Base-by-base conservation (phyloP, 2,888 invertebrate genomes). In the Sarcophaga variegata region DNA sequence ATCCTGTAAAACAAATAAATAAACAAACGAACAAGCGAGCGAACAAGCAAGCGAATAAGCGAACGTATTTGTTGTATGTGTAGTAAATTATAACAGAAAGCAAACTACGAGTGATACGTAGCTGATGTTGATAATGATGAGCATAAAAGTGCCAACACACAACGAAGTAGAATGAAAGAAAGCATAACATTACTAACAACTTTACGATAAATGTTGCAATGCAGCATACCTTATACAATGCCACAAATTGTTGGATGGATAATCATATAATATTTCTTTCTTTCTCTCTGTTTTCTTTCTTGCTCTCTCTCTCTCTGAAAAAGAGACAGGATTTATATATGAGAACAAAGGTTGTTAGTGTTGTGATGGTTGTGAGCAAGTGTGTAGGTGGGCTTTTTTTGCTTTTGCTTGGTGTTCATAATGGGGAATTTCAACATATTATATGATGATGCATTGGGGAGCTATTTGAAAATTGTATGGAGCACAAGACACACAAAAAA, bases 361-460 rank as follows among this genome's bases (percentile, higher is more conserved):
- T 14, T 27, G 47, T 60, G 2, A 1, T 47, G 63, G 63, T 20
- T 63, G 49, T 49, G 49, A 14, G 14, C 17, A 14, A 17, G 64
- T 14, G 64, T 14, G 17, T 59, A 27, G 37, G 17, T 59, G 54
- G 59, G 37, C 37, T 8, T 37, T 54, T 1, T 1, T 11, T 49
- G 14, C 4, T 49, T 22, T 22, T 45, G 67, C 62, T 14, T 80
- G 59, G 54, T 75, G 63, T 66, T 75, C 17, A 59, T 62, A 79
- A 82, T 63, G 67, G 81, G 75, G 71, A 85, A 79, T 76, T 54
- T 17, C 54, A 14, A 81, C 67, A 69, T 66, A 84, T 80, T 84
- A 85, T 49, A 85, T 82, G 76, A 87, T 83, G 81, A 79, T 72
- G 67, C 87, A 76, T 79, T 79, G 84, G 87, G 87, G 87, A 87